A percentile compares a stretch with the other conserved stretches of the same genome.
Evolutionary conservation across 2,797 vertebrate species (phyloP).

Genomic region (Oreochromis grahami): DNA sequence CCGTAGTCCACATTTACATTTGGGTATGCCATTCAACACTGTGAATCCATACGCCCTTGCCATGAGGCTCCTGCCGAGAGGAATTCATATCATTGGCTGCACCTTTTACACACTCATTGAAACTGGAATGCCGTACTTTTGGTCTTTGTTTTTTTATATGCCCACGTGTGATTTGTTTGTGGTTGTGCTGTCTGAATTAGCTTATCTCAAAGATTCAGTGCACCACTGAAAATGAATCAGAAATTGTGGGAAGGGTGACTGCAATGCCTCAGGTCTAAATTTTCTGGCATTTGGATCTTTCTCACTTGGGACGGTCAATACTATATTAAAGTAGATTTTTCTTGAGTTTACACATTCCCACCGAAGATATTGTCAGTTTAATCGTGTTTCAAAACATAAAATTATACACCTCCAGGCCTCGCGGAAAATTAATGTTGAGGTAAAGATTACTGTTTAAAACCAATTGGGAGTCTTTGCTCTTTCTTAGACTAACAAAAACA

Average conservation of each 20-base stretch:
- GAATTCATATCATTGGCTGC: neutral
- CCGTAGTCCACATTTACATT: neutral
- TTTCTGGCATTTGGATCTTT: neutral
- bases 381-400: neutral
- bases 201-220: conserved; percentile 20
- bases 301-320: neutral
- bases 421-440: neutral
- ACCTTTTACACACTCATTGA: neutral
- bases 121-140: neutral
- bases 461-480: neutral
- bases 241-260: neutral
- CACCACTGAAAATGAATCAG: neutral
- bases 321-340: neutral
- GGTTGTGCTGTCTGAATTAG: neutral
- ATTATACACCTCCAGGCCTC: neutral
- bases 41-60: neutral
- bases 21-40: neutral
- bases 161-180: neutral
- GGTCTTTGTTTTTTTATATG: neutral
- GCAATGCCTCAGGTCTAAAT: conserved; percentile 2
- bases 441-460: neutral
- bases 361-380: neutral
- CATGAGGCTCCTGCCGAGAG: neutral
- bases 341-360: conserved; percentile 7
- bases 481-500: neutral